Base-by-base conservation (phyloP, 2,888 invertebrate species). In the Idaea aversata region DNA sequence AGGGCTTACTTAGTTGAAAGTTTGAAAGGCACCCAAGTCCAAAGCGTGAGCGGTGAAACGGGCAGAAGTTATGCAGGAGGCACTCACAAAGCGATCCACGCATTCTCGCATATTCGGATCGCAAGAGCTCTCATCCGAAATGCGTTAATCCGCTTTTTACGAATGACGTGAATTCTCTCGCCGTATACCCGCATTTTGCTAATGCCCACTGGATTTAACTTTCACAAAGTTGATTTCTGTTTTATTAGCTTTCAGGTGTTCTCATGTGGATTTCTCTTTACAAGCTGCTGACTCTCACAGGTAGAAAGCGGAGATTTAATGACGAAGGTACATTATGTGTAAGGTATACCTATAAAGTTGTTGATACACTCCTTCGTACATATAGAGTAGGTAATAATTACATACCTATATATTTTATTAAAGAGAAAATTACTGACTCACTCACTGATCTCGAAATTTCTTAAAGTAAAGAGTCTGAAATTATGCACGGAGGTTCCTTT, bases 41-140 rank as follows among this genome's bases (percentile, higher is more conserved):
- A 7, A 10, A 10, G 47, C 47, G 47, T 5, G 13, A 59, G 36
- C 35, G 57, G 58, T 15, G 61, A 63, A 67, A 36, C 35, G 58
- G 61, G 64, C 61, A 36, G n/a, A 34, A 61, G 60, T 58, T 36
- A 57, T 66, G 66, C 63, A 58, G 47, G 63, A 62, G 65, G 65
- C 58, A 59, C 62, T 65, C 66, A 60, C 67, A 71, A 69, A 68
- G 72, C 68, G 66, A 61, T 59, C 66, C 61, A 61, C 58, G 61
- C 68, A 71, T 70, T 68, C 71, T 65, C 57, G 69, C 67, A 63
- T 63, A 36, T 63, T 57, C 61, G 63, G 66, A 69, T 65, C 61
- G 66, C 65, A 64, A 66, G 67, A 59, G 64, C 66, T 71, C 67
- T 65, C 67, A 65, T 64, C 65, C 62, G 64, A 69, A 71, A 67